Evolutionary conservation across 2,113 vertebrate genomes (phyloP).

Genomic region (Zosterops pallidus): DNA sequence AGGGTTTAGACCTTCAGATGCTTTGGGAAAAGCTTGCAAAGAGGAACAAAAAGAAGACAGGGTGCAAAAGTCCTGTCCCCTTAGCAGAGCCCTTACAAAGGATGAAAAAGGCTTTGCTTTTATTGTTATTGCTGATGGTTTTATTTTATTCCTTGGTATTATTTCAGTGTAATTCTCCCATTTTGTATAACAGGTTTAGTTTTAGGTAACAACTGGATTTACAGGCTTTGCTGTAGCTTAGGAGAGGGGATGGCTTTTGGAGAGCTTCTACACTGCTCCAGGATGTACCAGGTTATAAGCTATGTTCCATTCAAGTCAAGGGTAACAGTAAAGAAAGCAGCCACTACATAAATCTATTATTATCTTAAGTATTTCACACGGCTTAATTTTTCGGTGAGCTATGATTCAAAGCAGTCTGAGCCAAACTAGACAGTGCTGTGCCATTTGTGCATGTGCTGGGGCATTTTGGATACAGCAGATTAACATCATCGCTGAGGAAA

Average conservation of each 20-base stretch:
- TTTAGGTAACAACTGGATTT: background rate
- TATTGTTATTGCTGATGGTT: background rate
- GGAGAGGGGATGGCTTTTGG: background rate
- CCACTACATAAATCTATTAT: background rate
- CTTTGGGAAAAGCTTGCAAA: background rate
- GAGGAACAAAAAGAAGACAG: background rate
- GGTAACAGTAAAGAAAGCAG: background rate
- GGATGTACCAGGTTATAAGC: background rate
- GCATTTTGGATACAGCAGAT: background rate
- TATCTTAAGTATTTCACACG: background rate
- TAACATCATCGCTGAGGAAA: background rate
- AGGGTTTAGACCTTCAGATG: background rate
- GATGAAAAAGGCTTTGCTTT: background rate
- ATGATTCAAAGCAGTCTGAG: background rate
- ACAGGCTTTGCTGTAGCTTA: background rate
- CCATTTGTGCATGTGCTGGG: background rate
- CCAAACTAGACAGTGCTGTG: background rate
- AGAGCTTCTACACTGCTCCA: background rate
- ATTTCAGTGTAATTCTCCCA: background rate
- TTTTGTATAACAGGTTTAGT: background rate
- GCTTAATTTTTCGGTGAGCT: background rate
- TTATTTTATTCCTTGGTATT: background rate
- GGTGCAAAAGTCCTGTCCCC: background rate
- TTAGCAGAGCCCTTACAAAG: background rate
- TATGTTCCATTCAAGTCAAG: background rate